Percentiles rank a stretch among this genome's conserved stretches.
These are phyloP conservation scores for Callorhinus ursinus DNA, from an alignment of 2,113 vertebrate genomes.

Conservation along the genomic window DNA sequence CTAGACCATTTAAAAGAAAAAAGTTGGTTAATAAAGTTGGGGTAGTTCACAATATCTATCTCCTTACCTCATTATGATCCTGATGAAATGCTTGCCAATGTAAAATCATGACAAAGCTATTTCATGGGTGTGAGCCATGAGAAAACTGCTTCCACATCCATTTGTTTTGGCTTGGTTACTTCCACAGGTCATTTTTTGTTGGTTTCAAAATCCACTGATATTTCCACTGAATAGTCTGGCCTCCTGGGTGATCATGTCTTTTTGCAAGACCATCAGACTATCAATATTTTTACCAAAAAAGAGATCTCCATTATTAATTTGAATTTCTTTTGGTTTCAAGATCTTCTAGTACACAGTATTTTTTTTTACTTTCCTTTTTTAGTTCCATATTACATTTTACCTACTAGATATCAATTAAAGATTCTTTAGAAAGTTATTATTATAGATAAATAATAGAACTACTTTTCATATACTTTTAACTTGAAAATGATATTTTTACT, in stretches of 20 bases:
- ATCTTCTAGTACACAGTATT: neutral
- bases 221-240: constrained; percentile 44
- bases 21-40: neutral
- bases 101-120: constrained; percentile 78
- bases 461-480: neutral
- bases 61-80: constrained; percentile 63
- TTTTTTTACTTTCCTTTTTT: neutral
- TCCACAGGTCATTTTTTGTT: constrained; percentile 47
- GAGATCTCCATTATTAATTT: neutral
- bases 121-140: constrained; percentile 72
- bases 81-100: constrained; percentile 45
- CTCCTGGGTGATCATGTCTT: neutral
- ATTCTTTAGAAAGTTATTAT: neutral
- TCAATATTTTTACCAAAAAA: constrained; percentile 16
- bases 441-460: neutral
- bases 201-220: constrained; percentile 53
- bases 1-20: neutral
- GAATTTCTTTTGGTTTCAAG: constrained; percentile 14
- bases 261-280: neutral
- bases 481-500: neutral
- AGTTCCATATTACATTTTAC: neutral
- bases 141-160: constrained; percentile 64
- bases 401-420: neutral
- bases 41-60: neutral
- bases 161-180: constrained; percentile 40